phyloP scores from a whole-genome alignment of 2,888 invertebrate species.

The Melipona beecheii region DNA sequence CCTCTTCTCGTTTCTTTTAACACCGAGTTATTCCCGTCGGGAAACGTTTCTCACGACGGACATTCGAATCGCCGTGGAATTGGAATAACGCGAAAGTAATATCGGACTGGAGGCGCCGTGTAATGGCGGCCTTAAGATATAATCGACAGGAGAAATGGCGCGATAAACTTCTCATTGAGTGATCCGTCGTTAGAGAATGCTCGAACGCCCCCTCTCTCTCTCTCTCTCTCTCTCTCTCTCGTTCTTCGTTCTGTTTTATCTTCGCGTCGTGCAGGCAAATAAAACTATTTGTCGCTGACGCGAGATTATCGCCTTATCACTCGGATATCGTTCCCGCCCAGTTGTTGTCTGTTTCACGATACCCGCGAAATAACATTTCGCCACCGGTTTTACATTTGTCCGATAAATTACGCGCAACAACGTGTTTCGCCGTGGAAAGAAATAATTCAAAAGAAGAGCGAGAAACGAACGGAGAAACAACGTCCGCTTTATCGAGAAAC shows the following conservation, averaged over 20 bases:
- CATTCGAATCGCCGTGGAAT: constrained; percentile 53
- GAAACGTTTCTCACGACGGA: constrained; percentile 39
- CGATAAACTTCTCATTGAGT: constrained; percentile 76
- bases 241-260: constrained; percentile 73
- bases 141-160: constrained; percentile 72
- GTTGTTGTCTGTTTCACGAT: no score
- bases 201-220: constrained; percentile 63
- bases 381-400: no score
- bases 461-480: not conserved
- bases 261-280: constrained; percentile 41
- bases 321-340: not conserved
- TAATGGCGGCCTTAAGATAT: constrained; percentile 73
- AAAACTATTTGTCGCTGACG: constrained; percentile 66
- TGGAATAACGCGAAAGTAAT: constrained; percentile 74
- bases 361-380: no score
- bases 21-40: constrained; percentile 32
- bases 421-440: no score
- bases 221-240: no score
- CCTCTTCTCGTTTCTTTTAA: not conserved
- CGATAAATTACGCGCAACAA: no score
- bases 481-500: not conserved
- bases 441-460: not conserved
- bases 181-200: constrained; percentile 65
- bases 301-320: constrained; percentile 9
- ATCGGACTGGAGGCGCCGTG: constrained; percentile 66